Evolutionary conservation across 37 sponge, comb jelly and placozoan species (phyloP).

Genomic region (Agelas oroides): DNA sequence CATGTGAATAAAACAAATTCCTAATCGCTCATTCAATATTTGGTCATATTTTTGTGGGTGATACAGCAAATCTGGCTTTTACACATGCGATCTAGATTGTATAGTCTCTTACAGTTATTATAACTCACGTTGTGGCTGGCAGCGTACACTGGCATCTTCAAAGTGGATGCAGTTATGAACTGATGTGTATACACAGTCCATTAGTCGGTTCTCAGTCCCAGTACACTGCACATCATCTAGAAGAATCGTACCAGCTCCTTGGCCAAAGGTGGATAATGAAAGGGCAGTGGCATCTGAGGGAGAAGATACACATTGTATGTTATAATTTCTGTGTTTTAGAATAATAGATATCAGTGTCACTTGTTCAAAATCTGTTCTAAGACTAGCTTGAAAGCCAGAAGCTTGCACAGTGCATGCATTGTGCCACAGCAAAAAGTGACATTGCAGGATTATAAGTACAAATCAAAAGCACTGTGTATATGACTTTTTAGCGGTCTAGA

Average conservation of each 20-base stretch:
- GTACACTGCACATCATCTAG: constrained; percentile 23
- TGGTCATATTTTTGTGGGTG: too few relatives aligned
- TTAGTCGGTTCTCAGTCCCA: constrained; percentile 9
- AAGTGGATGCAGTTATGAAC: neutral
- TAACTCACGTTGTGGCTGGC: neutral
- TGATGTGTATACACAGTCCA: neutral
- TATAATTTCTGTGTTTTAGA: neutral
- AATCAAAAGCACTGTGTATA: too few relatives aligned
- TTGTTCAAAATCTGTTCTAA: neutral
- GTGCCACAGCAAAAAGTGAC: too few relatives aligned
- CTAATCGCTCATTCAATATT: too few relatives aligned
- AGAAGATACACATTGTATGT: neutral
- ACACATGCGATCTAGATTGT: too few relatives aligned
- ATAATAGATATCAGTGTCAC: too few relatives aligned
- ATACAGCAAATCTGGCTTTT: too few relatives aligned
- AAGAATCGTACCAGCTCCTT: constrained; percentile 13
- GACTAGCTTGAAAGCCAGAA: too few relatives aligned
- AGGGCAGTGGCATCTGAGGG: neutral
- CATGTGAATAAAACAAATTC: too few relatives aligned
- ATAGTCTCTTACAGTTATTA: neutral
- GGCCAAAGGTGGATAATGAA: neutral
- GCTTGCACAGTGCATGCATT: too few relatives aligned
- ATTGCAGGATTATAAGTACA: too few relatives aligned
- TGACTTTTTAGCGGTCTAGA: too few relatives aligned
- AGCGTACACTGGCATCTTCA: constrained; percentile 33